These are phyloP conservation scores for Hydractinia echinata DNA, from an alignment of 30 jellyfish, hydroid and myxozoan species.

Conservation along the genomic window DNA sequence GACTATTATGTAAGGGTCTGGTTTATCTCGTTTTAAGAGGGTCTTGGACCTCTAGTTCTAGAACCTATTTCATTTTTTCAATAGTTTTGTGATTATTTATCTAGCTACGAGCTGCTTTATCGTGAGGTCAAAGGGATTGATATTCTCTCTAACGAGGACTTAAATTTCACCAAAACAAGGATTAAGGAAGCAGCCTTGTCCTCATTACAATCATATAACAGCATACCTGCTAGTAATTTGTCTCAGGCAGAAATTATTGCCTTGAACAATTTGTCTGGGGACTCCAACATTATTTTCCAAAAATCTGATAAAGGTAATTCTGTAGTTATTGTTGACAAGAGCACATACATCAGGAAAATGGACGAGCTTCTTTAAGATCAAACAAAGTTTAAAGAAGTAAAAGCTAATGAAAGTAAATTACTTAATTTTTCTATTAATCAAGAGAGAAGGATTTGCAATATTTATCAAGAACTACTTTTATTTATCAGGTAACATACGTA, in stretches of 20 bases:
- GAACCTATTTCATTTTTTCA: too few relatives aligned
- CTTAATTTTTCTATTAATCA: background rate
- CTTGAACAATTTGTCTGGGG: background rate
- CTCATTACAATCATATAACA: background rate
- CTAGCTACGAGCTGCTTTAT: background rate
- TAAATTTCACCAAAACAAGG: background rate
- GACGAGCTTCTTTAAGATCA: background rate
- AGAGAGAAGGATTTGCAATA: background rate
- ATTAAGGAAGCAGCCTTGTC: slow-evolving; percentile 2
- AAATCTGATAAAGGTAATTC: background rate
- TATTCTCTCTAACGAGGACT: background rate
- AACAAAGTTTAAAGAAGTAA: background rate
- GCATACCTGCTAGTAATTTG: background rate
- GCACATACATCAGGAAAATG: slow-evolving; percentile 1
- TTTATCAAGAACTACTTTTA: background rate
- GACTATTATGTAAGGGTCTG: too few relatives aligned
- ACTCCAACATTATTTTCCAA: background rate
- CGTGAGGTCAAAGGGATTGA: background rate
- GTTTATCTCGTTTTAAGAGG: too few relatives aligned
- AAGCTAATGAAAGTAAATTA: background rate
- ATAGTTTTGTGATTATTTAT: background rate
- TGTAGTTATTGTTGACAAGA: background rate
- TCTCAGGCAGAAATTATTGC: background rate
- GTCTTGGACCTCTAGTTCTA: too few relatives aligned
- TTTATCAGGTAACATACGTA: background rate